Evolutionary conservation across 2,797 vertebrate genomes (phyloP).

Genomic region (Chromis chromis): DNA sequence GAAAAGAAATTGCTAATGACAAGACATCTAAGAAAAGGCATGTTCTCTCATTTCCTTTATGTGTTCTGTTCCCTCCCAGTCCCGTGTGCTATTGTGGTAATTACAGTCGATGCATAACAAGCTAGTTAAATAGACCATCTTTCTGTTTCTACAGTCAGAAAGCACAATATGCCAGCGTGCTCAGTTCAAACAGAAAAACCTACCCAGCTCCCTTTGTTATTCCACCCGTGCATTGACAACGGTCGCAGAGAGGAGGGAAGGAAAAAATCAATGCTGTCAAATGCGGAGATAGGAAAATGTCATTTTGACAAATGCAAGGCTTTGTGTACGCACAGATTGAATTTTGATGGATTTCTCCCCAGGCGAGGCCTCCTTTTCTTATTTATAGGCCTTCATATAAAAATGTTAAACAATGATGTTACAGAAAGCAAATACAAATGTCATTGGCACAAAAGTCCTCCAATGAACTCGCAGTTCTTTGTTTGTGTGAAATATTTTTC

Average conservation of each 20-base stretch:
- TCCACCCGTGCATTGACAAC: conserved; percentile 81
- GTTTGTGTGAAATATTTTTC: conserved; percentile 69
- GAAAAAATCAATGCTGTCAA: conserved; percentile 87
- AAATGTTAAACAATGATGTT: conserved; percentile 86
- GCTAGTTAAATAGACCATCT: conserved; percentile 78
- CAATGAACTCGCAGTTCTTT: conserved; percentile 71
- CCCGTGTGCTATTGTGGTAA: conserved; percentile 75
- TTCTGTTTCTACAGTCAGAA: conserved; percentile 74
- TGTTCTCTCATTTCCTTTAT: conserved; percentile 79
- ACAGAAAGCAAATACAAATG: conserved; percentile 84
- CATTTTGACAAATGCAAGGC: conserved; percentile 86
- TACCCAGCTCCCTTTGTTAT: conserved; percentile 82
- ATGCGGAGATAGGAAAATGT: conserved; percentile 86
- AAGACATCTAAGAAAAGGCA: conserved; percentile 79
- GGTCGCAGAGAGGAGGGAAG: conserved; percentile 78
- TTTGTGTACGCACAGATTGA: conserved; percentile 87
- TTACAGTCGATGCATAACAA: conserved; percentile 82
- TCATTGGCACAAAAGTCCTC: conserved; percentile 72
- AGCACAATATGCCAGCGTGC: conserved; percentile 74
- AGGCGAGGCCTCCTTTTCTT: conserved; percentile 80
- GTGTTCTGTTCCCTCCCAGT: conserved; percentile 66
- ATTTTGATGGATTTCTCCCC: conserved; percentile 87
- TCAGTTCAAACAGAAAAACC: conserved; percentile 79
- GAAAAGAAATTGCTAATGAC: conserved; percentile 81
- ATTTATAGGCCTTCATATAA: conserved; percentile 82